Base-by-base conservation (phyloP, 2,888 invertebrate genomes). In the Melanchra persicariae region DNA sequence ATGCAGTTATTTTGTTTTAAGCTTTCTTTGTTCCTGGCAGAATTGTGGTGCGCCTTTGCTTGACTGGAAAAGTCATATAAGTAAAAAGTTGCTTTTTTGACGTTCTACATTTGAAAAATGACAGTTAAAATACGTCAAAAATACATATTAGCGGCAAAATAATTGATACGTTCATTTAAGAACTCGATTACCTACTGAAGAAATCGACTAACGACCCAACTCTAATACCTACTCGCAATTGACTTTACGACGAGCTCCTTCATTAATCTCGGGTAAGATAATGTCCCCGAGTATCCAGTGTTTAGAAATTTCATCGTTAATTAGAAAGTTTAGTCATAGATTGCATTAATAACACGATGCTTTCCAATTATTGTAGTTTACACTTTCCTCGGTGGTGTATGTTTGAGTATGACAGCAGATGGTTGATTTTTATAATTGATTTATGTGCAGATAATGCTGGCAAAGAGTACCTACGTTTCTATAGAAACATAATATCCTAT, bases 291-390 rank as follows among this genome's bases (percentile, higher is more conserved):
- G 62, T 47, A 37, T 70, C 43, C 61, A 67, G 30, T 69, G 47
- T 70, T 67, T 66, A 57, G 52, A 51, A 71, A 59, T 67, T 69
- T 69, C 49, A 66, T 67, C 60, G 63, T 76, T 71, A 83, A 66
- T 83, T 51, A 81, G 77, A 82, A 83, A 82, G 70, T 80, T 67
- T 49, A 64, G 43, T 58, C 70, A 59, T n/a, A 67, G 43, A 65
- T 70, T 70, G 30, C 52, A 73, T 76, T 83, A 72, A 68, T 70
- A 69, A 71, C 52, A 58, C 51, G 37, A 70, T 58, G 58, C 74
- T 83, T 83, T 83, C 79, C 63, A 80, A 62, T 65, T 63, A 71
- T 77, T 71, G 49, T 64, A 34, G 47, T 60, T 45, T 60, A 64
- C 52, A 72, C 68, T 82, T 77, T 82, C 77, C 34, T 77, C 43